A percentile compares a stretch with the other conserved stretches of the same genome.
Evolutionary conservation across 2,797 vertebrate species (phyloP).

Genomic region (Ctenopoma multispine): DNA sequence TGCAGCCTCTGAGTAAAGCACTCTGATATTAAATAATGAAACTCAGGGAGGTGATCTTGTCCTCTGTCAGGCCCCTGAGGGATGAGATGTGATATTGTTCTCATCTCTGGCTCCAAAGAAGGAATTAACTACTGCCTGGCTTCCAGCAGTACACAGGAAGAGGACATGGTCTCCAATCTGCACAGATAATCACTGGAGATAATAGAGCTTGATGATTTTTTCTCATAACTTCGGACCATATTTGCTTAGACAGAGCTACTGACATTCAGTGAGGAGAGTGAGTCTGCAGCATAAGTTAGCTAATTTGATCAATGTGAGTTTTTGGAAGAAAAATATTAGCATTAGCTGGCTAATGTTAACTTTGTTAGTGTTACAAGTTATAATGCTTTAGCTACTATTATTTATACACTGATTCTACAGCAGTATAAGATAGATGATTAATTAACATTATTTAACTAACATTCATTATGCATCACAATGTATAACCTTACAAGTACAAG

Average conservation of each 20-base stretch:
- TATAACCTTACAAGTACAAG: too few species aligned
- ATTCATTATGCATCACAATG: too few species aligned
- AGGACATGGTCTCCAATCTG: slow-evolving; percentile 51
- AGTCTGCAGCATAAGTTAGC: slow-evolving; percentile 14
- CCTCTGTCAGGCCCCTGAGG: slow-evolving; percentile 62
- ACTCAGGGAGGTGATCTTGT: slow-evolving; percentile 66
- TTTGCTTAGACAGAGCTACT: slow-evolving; percentile 37
- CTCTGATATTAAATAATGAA: slow-evolving; percentile 75
- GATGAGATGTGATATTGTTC: slow-evolving; percentile 72
- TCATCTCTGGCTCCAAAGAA: slow-evolving; percentile 68
- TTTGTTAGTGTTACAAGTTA: too few species aligned
- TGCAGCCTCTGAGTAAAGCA: slow-evolving; percentile 68
- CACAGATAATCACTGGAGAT: slow-evolving; percentile 53
- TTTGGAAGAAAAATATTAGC: too few species aligned
- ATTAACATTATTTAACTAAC: too few species aligned
- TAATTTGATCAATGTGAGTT: neutral
- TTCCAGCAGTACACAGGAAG: slow-evolving; percentile 60
- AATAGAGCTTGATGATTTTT: slow-evolving; percentile 56
- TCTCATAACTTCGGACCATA: slow-evolving; percentile 40
- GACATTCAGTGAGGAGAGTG: slow-evolving; percentile 27
- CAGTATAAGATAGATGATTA: too few species aligned
- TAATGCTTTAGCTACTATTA: too few species aligned
- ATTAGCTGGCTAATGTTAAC: too few species aligned
- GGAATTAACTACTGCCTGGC: slow-evolving; percentile 68
- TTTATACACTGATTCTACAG: too few species aligned